These are phyloP conservation scores for Emydura subglobosa DNA, from an alignment of 2,113 vertebrate species.

Conservation along the genomic window DNA sequence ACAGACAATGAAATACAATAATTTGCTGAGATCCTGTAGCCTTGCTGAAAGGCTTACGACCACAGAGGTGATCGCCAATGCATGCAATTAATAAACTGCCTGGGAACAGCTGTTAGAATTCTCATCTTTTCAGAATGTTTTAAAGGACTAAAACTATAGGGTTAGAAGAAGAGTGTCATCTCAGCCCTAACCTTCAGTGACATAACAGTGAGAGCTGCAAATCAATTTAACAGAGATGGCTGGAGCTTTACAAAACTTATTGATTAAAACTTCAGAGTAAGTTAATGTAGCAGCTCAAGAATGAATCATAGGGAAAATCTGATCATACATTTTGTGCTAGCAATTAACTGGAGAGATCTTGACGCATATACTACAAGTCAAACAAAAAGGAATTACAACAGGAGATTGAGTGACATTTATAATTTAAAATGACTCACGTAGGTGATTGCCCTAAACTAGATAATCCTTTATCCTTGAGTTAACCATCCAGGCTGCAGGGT, in stretches of 20 bases:
- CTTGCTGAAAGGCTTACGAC: background rate
- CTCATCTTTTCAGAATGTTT: background rate
- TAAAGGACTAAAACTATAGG: constrained; percentile 22
- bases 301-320: background rate
- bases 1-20: background rate
- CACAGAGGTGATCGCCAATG: background rate
- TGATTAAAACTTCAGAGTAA: constrained; percentile 42
- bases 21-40: background rate
- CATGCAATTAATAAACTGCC: constrained; percentile 11
- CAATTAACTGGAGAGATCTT: constrained; percentile 20
- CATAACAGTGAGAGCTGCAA: background rate
- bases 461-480: constrained; percentile 48
- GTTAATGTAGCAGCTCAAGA: constrained; percentile 11
- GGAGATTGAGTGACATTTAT: constrained; percentile 7
- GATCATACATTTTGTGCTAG: background rate
- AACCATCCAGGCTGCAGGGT: constrained; percentile 35
- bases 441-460: constrained; percentile 30
- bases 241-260: constrained; percentile 39
- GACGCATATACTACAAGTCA: constrained; percentile 17
- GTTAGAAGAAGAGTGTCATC: constrained; percentile 13
- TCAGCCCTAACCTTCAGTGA: constrained; percentile 18
- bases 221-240: constrained; percentile 7
- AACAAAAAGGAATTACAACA: background rate
- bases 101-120: background rate
- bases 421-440: constrained; percentile 34